Evolutionary conservation across 2,797 vertebrate genomes (phyloP).

Genomic region (Helostoma temminkii): DNA sequence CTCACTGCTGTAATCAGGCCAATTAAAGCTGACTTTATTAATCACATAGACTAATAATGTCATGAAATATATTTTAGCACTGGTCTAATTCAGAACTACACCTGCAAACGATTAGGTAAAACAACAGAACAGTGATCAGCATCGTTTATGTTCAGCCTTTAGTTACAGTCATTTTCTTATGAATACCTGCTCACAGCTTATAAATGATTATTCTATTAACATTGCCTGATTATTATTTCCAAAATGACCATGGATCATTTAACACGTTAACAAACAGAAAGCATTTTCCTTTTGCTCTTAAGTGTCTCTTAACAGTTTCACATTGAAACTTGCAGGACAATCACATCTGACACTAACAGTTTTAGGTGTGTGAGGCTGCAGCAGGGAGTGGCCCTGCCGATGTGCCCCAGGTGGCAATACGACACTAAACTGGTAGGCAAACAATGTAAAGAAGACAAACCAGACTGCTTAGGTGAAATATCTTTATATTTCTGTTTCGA

Average conservation of each 20-base stretch:
- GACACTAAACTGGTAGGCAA: slow-evolving; percentile 12
- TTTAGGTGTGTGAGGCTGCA: slow-evolving; percentile 71
- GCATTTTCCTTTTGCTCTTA: too few relatives aligned
- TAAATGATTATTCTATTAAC: not conserved
- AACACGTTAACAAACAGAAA: not conserved
- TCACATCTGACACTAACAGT: too few relatives aligned
- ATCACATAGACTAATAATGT: too few relatives aligned
- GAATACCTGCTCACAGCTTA: not conserved
- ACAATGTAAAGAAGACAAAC: not conserved
- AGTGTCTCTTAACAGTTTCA: not conserved
- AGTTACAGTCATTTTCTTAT: too few relatives aligned
- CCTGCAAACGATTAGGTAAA: not conserved
- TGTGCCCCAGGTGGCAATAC: slow-evolving; percentile 37
- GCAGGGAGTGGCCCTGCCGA: slow-evolving; percentile 50
- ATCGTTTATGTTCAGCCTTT: too few relatives aligned
- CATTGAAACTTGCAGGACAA: too few relatives aligned
- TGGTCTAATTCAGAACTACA: too few relatives aligned
- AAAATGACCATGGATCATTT: too few relatives aligned
- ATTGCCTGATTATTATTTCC: too few relatives aligned
- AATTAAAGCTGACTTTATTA: too few relatives aligned
- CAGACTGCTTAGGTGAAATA: not conserved
- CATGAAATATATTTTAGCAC: too few relatives aligned
- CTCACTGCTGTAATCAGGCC: too few relatives aligned
- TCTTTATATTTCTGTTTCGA: not conserved
- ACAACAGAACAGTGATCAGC: not conserved